Percentiles rank a stretch among this genome's conserved stretches.
These are phyloP conservation scores for Drosophila grimshawi DNA, from an alignment of 1,140 invertebrate genomes.

Conservation along the genomic window DNA sequence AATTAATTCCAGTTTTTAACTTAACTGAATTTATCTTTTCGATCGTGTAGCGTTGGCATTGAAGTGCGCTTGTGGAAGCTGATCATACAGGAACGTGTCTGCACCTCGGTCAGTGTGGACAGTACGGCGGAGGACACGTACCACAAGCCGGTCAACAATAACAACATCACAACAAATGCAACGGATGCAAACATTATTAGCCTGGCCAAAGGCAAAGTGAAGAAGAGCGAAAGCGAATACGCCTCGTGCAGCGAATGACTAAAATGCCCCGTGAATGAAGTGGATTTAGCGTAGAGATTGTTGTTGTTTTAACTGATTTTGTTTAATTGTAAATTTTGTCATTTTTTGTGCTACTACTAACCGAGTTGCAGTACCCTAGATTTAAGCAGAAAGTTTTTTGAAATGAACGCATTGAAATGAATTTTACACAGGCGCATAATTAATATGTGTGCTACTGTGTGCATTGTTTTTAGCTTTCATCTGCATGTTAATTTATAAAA, in stretches of 20 bases:
- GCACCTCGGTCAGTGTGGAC: conserved; percentile 64
- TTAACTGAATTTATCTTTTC: background rate
- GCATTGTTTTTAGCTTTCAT: conserved; percentile 45
- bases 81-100: conserved; percentile 73
- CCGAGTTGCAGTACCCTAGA: conserved; percentile 36
- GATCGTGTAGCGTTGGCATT: conserved; percentile 65
- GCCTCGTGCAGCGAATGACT: conserved; percentile 81
- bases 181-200: conserved; percentile 19
- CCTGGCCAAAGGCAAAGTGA: conserved; percentile 55
- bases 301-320: conserved; percentile 57
- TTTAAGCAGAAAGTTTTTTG: conserved; percentile 31
- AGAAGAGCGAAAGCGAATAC: conserved; percentile 80
- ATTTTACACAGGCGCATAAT: conserved; percentile 27
- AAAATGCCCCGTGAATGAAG: conserved; percentile 14
- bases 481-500: conserved; percentile 75
- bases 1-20: background rate
- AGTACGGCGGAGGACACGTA: conserved; percentile 47
- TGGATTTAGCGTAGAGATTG: conserved; percentile 42
- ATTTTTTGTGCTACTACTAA: conserved; percentile 47
- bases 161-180: conserved; percentile 57
- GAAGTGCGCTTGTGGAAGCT: conserved; percentile 81
- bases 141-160: conserved; percentile 63
- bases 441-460: conserved; percentile 25
- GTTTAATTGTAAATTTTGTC: conserved; percentile 69
- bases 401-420: conserved; percentile 23